Conservation (phyloP, 2,113 vertebrate species). For the Oryzias celebensis region DNA sequence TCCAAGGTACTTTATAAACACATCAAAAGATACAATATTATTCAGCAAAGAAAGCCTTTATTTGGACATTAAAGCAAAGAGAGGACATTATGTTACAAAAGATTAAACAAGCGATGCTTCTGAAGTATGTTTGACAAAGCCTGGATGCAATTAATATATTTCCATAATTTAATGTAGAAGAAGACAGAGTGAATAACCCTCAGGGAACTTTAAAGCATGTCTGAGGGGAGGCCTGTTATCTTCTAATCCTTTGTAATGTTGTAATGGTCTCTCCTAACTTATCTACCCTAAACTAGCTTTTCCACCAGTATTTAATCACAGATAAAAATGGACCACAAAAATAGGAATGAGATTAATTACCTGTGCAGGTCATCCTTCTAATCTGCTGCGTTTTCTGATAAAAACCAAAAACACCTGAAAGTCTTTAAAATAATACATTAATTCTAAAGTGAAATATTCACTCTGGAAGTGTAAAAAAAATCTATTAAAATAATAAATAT, state of each 20-base stretch:
- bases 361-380: constrained; percentile 26
- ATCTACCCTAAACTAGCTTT: constrained; percentile 64
- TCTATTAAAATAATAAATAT: constrained; percentile 16
- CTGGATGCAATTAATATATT: constrained; percentile 45
- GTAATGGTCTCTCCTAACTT: constrained; percentile 61
- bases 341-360: constrained; percentile 27
- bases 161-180: constrained; percentile 44
- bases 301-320: constrained; percentile 50
- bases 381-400: constrained; percentile 14
- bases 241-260: constrained; percentile 66
- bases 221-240: constrained; percentile 50
- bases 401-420: constrained; percentile 2
- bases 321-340: constrained; percentile 38
- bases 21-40: constrained; percentile 3
- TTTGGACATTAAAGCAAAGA: constrained; percentile 26
- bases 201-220: constrained; percentile 43
- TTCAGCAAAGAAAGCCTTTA: constrained; percentile 18
- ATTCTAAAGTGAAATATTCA: constrained; percentile 4
- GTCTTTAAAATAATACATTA: background rate
- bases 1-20: background rate
- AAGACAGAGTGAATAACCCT: constrained; percentile 61
- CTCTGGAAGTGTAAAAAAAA: background rate
- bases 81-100: constrained; percentile 3
- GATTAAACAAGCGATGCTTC: constrained; percentile 23
- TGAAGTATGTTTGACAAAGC: constrained; percentile 9